A percentile compares a stretch with the other conserved stretches of the same genome.
Evolutionary conservation across 2,888 invertebrate genomes (phyloP).

Genomic region (Hyles lineata): DNA sequence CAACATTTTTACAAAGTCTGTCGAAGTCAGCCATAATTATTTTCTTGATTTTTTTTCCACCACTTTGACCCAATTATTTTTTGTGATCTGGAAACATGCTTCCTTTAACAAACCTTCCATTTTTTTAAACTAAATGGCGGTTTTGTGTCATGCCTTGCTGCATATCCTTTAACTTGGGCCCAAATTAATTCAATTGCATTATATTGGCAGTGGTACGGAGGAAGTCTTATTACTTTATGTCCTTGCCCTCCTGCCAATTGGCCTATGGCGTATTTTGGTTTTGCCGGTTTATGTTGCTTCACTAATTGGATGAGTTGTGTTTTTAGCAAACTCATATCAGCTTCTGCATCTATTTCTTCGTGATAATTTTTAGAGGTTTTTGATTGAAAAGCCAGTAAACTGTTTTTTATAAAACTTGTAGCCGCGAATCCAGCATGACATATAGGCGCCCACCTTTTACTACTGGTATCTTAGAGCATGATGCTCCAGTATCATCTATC

Average conservation of each 20-base stretch:
- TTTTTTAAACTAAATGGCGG: slow-evolving; percentile 25
- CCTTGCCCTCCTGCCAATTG: not conserved
- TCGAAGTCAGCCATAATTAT: not conserved
- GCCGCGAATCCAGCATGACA: not conserved
- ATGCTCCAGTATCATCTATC: not conserved
- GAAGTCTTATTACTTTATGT: not conserved
- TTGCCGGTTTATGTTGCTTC: slow-evolving; percentile 3
- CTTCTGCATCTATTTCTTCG: not conserved
- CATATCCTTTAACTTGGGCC: slow-evolving; percentile 25
- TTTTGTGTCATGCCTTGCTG: slow-evolving; percentile 26
- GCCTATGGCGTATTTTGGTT: not conserved
- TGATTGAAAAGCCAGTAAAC: not conserved
- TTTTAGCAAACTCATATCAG: not conserved
- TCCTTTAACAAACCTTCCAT: slow-evolving; percentile 27
- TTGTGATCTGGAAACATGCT: slow-evolving; percentile 23
- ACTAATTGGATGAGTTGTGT: not conserved
- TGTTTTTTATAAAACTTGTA: not conserved
- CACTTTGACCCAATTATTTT: slow-evolving; percentile 26
- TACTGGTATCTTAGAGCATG: not conserved
- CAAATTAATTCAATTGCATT: not conserved
- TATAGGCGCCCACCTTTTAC: not conserved
- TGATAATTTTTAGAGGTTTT: not conserved
- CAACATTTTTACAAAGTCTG: too few species aligned
- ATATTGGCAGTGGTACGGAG: not conserved
- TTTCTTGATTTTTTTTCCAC: slow-evolving; percentile 16